phyloP scores from a whole-genome alignment of 1,140 invertebrate species.

The Cephus cinctus region DNA sequence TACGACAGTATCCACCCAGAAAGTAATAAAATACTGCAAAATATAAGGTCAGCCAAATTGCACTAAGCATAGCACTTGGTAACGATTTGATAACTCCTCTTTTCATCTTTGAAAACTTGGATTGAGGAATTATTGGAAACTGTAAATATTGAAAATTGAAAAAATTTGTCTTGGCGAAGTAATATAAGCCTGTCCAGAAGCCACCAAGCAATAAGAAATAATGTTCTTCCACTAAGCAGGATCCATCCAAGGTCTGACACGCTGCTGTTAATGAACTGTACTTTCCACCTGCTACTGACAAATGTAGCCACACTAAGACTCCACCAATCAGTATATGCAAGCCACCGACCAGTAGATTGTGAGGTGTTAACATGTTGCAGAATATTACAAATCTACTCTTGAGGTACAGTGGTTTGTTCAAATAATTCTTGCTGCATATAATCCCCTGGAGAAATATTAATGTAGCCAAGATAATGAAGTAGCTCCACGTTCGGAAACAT shows the following conservation, averaged over 20 bases:
- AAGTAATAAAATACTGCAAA: constrained; percentile 63
- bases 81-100: constrained; percentile 58
- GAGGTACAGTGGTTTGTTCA: constrained; percentile 54
- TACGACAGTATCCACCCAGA: constrained; percentile 51
- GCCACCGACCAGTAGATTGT: constrained; percentile 59
- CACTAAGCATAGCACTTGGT: constrained; percentile 57
- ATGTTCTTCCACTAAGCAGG: constrained; percentile 57
- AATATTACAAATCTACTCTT: constrained; percentile 65
- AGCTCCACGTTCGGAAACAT: constrained; percentile 58
- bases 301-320: constrained; percentile 62
- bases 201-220: constrained; percentile 67
- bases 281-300: constrained; percentile 59
- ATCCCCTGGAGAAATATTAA: constrained; percentile 61
- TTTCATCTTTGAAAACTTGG: constrained; percentile 65
- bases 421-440: constrained; percentile 61
- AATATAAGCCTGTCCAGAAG: constrained; percentile 68
- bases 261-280: constrained; percentile 51
- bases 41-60: constrained; percentile 62
- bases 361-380: constrained; percentile 60
- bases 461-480: constrained; percentile 55
- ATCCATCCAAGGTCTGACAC: constrained; percentile 28
- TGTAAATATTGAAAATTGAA: constrained; percentile 37
- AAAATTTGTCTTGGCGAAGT: constrained; percentile 62
- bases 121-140: constrained; percentile 68
- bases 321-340: constrained; percentile 62